These are phyloP conservation scores for Parauchenoglanis ngamensis DNA, from an alignment of 2,797 vertebrate genomes.

Conservation along the genomic window DNA sequence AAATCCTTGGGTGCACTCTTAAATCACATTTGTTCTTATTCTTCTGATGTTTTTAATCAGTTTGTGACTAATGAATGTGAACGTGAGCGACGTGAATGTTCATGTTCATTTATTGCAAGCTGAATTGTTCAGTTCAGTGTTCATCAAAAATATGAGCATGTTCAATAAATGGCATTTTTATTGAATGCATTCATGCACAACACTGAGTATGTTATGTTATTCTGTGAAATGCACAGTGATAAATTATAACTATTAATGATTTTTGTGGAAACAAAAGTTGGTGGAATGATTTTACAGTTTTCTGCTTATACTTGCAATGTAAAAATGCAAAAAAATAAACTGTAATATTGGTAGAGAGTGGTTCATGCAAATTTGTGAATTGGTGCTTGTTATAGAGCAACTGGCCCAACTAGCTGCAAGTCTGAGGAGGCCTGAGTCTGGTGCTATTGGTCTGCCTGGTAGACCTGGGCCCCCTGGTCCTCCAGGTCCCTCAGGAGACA, in stretches of 20 bases:
- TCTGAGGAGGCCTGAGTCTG: conserved; percentile 90
- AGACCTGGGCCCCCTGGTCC: conserved; percentile 87
- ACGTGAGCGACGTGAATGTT: no score
- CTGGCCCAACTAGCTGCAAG: conserved; percentile 93
- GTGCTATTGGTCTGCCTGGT: conserved; percentile 88
- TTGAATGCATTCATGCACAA: no score
- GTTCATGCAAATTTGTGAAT: conserved; percentile 11
- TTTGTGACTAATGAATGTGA: no score
- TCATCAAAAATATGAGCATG: no score
- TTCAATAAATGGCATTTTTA: no score
- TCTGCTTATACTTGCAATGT: background rate
- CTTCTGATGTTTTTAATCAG: no score
- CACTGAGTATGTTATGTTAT: background rate
- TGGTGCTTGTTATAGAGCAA: conserved; percentile 81
- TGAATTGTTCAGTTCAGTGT: no score
- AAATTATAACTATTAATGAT: background rate
- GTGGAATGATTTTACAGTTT: background rate
- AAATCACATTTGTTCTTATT: no score
- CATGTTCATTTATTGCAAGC: no score
- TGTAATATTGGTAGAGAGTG: background rate
- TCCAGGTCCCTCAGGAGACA: conserved; percentile 86
- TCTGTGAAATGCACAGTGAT: background rate
- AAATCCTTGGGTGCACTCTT: no score
- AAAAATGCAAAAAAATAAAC: background rate
- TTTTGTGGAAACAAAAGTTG: background rate